Evolutionary conservation across 1,140 invertebrate species (phyloP).

Genomic region (Drosophila seguyi): DNA sequence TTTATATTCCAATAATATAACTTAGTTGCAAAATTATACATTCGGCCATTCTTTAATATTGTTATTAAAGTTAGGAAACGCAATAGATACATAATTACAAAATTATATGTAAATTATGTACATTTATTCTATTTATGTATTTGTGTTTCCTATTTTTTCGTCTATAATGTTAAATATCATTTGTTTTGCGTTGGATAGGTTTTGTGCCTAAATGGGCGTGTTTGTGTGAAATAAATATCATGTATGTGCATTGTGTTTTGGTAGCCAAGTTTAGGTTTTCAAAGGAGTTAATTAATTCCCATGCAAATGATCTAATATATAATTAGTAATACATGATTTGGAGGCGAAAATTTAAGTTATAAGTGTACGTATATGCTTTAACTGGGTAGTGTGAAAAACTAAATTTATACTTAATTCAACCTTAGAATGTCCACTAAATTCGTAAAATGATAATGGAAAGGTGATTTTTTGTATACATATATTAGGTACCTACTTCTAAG

Average conservation of each 20-base stretch:
- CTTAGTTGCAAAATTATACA: conserved; percentile 61
- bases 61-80: conserved; percentile 58
- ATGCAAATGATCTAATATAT: not conserved
- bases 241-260: conserved; percentile 53
- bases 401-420: conserved; percentile 2
- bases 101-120: conserved; percentile 79
- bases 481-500: conserved; percentile 26
- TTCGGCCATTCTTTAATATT: conserved; percentile 57
- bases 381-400: conserved; percentile 9
- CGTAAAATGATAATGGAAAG: not conserved
- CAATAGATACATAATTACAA: conserved; percentile 79
- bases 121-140: conserved; percentile 45
- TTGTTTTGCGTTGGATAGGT: conserved; percentile 32
- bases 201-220: conserved; percentile 65
- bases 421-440: not conserved
- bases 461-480: conserved; percentile 24
- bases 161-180: conserved; percentile 48
- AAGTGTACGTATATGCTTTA: conserved; percentile 1
- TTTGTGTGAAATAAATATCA: conserved; percentile 74
- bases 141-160: conserved; percentile 22
- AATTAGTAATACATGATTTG: not conserved
- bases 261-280: conserved; percentile 43
- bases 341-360: not conserved
- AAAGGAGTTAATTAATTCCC: not conserved
- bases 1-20: conserved; percentile 17